Evolutionary conservation across 2,113 vertebrate species (phyloP).

Genomic region (Pipa parva): DNA sequence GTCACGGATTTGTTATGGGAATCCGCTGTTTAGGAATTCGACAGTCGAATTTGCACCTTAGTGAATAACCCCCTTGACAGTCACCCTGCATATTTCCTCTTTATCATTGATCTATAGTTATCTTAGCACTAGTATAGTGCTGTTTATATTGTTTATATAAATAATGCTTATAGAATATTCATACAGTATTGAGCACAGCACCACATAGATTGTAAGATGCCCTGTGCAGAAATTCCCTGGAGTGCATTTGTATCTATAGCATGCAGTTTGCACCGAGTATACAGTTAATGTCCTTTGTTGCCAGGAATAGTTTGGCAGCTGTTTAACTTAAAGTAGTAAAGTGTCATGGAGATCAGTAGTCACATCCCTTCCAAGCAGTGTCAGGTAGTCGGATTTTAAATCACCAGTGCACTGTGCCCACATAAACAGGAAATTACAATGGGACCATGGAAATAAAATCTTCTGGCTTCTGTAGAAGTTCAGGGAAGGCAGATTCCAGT

Average conservation of each 20-base stretch:
- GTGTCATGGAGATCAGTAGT: not conserved
- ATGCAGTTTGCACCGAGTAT: not conserved
- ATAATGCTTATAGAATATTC: too few species aligned
- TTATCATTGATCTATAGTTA: too few species aligned
- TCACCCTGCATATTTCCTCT: too few species aligned
- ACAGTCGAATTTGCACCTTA: too few species aligned
- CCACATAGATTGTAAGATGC: not conserved
- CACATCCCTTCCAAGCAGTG: not conserved
- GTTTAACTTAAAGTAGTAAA: not conserved
- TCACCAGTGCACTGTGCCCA: not conserved
- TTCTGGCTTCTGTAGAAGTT: not conserved
- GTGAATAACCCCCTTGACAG: too few species aligned
- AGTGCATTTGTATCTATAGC: not conserved
- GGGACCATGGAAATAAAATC: not conserved
- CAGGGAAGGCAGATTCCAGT: not conserved
- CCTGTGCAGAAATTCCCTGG: not conserved
- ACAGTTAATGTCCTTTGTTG: not conserved
- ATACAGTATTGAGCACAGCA: not conserved
- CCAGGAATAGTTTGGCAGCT: not conserved
- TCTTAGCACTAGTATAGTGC: too few species aligned
- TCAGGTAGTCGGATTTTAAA: not conserved
- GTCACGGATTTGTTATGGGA: too few species aligned
- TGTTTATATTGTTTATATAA: too few species aligned
- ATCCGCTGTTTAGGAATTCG: too few species aligned
- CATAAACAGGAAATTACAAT: not conserved